Evolutionary conservation across 2,797 vertebrate genomes (phyloP).

Genomic region (Gymnothorax javanicus): DNA sequence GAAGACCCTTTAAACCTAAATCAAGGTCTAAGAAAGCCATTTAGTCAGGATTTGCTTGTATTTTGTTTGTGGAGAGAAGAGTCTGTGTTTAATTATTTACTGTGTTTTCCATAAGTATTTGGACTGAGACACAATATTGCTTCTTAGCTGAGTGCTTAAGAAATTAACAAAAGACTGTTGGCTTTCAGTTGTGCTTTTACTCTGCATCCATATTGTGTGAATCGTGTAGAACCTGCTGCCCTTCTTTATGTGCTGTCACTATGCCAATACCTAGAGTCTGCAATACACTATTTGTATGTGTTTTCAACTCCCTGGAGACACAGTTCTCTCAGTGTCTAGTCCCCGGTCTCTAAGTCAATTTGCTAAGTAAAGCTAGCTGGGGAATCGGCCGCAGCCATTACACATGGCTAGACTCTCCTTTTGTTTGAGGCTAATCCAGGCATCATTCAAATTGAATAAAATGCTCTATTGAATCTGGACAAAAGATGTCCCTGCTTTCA

Average conservation of each 20-base stretch:
- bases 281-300: not conserved
- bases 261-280: not conserved
- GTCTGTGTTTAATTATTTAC: too few species aligned
- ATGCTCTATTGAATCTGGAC: not conserved
- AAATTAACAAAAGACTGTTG: too few species aligned
- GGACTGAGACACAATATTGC: too few species aligned
- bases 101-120: too few species aligned
- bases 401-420: not conserved
- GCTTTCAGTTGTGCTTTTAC: too few species aligned
- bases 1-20: not conserved
- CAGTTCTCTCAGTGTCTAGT: not conserved
- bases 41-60: too few species aligned
- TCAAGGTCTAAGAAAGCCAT: not conserved
- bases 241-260: not conserved
- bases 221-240: not conserved
- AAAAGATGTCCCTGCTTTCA: not conserved
- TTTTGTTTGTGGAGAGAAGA: not conserved
- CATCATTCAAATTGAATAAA: not conserved
- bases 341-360: not conserved
- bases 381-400: not conserved
- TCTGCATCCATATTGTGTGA: not conserved
- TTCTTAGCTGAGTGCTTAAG: too few species aligned
- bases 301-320: too few species aligned
- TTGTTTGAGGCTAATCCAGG: not conserved
- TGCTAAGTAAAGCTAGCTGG: not conserved